Evolutionary conservation across 2,113 vertebrate genomes (phyloP).

Genomic region (Melanotaenia duboulayi): DNA sequence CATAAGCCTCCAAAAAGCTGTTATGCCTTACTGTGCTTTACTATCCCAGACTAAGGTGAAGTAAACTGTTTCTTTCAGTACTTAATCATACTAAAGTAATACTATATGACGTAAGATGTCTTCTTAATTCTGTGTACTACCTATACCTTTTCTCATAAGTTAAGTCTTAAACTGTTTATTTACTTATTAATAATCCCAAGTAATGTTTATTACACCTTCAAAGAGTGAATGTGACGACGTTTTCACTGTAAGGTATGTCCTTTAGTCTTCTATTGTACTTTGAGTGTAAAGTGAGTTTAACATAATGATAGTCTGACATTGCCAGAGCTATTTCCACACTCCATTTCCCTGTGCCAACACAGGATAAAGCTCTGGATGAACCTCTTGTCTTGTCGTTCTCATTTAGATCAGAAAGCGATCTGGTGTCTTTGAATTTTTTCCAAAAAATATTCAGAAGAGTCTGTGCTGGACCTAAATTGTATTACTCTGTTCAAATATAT

Average conservation of each 20-base stretch:
- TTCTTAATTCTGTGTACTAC: not conserved
- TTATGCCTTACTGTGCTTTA: not conserved
- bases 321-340: conserved; percentile 42
- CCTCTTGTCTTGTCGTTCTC: conserved; percentile 28
- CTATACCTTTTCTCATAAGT: not conserved
- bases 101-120: not conserved
- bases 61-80: not conserved
- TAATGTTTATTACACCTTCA: not conserved
- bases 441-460: conserved; percentile 5
- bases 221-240: not conserved
- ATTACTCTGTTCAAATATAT: conserved; percentile 17
- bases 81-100: not conserved
- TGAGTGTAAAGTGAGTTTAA: conserved; percentile 41
- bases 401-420: conserved; percentile 20
- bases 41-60: not conserved
- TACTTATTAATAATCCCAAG: not conserved
- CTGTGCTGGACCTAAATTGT: not conserved
- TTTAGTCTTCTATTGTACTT: conserved; percentile 30
- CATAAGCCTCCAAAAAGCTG: not conserved
- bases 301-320: conserved; percentile 24
- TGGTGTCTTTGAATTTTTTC: conserved; percentile 2
- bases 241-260: conserved; percentile 7
- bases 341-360: conserved; percentile 52
- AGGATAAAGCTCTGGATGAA: conserved; percentile 33
- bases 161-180: not conserved